Evolutionary conservation across 2,888 invertebrate species (phyloP).

Genomic region (Aporophyla lueneburgensis): DNA sequence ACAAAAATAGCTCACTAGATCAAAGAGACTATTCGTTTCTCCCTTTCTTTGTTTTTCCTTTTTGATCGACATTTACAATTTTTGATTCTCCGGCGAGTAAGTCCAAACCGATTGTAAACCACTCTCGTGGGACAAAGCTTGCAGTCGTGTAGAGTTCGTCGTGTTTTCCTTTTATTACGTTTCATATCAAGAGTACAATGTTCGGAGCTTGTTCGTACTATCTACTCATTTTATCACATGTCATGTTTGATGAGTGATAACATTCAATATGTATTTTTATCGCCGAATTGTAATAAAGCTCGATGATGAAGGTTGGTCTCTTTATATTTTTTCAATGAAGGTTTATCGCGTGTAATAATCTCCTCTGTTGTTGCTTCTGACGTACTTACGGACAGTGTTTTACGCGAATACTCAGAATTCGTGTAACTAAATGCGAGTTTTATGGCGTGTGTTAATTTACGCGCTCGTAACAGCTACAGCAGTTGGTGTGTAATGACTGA

Average conservation of each 20-base stretch:
- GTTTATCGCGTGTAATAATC: slow-evolving; percentile 68
- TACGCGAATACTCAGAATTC: slow-evolving; percentile 67
- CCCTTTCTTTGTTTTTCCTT: slow-evolving; percentile 18
- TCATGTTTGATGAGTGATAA: slow-evolving; percentile 74
- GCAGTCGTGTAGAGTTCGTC: slow-evolving; percentile 13
- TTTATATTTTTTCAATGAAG: slow-evolving; percentile 59
- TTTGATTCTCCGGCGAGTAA: slow-evolving; percentile 40
- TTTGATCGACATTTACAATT: slow-evolving; percentile 40
- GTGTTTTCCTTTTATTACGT: slow-evolving; percentile 32
- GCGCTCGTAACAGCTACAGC: slow-evolving; percentile 62
- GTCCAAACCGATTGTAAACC: slow-evolving; percentile 36
- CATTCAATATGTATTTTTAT: slow-evolving; percentile 78
- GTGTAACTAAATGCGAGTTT: slow-evolving; percentile 69
- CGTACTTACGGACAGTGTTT: slow-evolving; percentile 58
- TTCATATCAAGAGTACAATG: slow-evolving; percentile 42
- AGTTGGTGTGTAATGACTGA: slow-evolving; percentile 61
- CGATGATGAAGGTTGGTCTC: slow-evolving; percentile 60
- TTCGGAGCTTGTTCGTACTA: slow-evolving; percentile 55
- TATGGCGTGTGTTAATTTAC: slow-evolving; percentile 72
- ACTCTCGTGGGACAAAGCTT: slow-evolving; percentile 38
- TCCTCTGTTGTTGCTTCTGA: slow-evolving; percentile 71
- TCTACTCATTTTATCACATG: slow-evolving; percentile 69
- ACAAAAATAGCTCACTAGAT: slow-evolving; percentile 9
- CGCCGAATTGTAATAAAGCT: slow-evolving; percentile 74
- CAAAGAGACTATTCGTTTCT: slow-evolving; percentile 34